phyloP scores from a whole-genome alignment of 2,113 vertebrate species.

The Sialia sialis region DNA sequence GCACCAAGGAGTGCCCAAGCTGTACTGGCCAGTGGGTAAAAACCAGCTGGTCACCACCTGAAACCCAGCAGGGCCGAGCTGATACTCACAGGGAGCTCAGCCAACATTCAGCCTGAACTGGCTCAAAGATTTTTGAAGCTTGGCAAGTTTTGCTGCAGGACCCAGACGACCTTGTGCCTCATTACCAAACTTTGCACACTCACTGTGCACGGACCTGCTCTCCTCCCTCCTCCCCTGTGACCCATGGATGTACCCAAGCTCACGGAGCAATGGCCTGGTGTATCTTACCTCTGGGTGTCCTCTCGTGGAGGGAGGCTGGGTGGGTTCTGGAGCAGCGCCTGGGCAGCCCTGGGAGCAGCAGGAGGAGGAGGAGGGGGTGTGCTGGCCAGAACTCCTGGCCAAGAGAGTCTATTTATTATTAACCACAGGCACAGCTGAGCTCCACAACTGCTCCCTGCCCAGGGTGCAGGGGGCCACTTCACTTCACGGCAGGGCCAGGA shows the following conservation, averaged over 20 bases:
- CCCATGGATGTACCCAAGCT: not conserved
- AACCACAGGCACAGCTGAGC: slow-evolving; percentile 50
- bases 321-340: not conserved
- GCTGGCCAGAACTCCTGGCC: not conserved
- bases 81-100: not conserved
- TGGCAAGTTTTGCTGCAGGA: not conserved
- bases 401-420: slow-evolving; percentile 48
- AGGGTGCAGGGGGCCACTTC: not conserved
- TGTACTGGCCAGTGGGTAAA: not conserved
- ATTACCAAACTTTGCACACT: not conserved
- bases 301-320: not conserved
- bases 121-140: not conserved
- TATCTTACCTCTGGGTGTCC: slow-evolving; percentile 37
- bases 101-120: not conserved
- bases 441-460: not conserved
- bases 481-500: not conserved
- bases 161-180: not conserved
- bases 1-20: not conserved
- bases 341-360: not conserved
- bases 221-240: not conserved
- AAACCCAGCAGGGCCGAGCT: not conserved
- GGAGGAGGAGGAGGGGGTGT: not conserved
- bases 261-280: not conserved
- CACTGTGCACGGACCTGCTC: accelerated
- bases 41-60: slow-evolving; percentile 22